Base-by-base conservation (phyloP, 1,140 invertebrate species). In the Drosophila lacertosa region DNA sequence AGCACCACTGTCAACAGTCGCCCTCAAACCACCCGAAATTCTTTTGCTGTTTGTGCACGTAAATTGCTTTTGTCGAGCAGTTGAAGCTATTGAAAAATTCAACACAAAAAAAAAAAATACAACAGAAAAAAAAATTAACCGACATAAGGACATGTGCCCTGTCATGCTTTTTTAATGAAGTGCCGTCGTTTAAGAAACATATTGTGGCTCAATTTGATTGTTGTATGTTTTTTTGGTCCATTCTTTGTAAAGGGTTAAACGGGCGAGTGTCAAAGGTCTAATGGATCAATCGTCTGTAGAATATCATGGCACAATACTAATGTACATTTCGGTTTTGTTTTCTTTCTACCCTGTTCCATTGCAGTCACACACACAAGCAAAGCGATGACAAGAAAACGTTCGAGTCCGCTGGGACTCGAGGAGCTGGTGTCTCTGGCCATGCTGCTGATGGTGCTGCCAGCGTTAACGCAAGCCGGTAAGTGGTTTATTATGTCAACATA, bases 341-440 rank as follows among this genome's bases (percentile, higher is more conserved):
- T 44, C 10, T 39, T 39, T 39, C 16, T 48, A 24, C 18, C 45
- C n/a, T 63, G 4, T 55, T 59, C 45, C 64, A 26, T 89, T 90
- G 55, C 83, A 90, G 89, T 67, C 54, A 77, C 77, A 74, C 73
- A 77, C 74, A 77, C 84, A 89, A 79, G 58, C 62, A 59, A 53
- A 66, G 63, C 47, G 48, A 90, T 91, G 89, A 91, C 89, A 74
- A 89, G 89, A 70, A 91, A 89, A 84, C 89, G 89, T 90, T 91
- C 89, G 89, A 91, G 89, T 91, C 89, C 89, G 51, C 55, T 89
- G 82, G 89, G 89, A 90, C 89, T 91, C 89, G 89, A 91, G 77
- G 77, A 89, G 79, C 71, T 89, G 75, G 63, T 80, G 42, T 84
- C 76, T 89, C 67, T 86, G 73, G 77, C 82, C 82, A 68, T 86